Evolutionary conservation across 2,888 invertebrate species (phyloP), one percentile per base, ranked within the genome.

Genomic region (Coenonympha glycerion): DNA sequence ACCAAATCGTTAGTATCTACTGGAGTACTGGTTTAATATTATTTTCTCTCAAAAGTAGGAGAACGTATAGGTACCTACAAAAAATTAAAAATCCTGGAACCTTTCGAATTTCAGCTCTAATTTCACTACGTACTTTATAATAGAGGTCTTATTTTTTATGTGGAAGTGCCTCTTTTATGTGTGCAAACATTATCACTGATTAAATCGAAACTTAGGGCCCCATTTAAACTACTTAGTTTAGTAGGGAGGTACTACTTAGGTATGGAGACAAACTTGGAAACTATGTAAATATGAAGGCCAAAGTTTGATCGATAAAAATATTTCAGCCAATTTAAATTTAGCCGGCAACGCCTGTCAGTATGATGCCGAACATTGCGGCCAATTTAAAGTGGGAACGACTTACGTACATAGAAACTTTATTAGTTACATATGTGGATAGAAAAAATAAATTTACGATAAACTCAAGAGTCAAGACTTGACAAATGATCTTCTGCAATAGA

Each of bases 261-360:
- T n/a, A n/a, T n/a, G n/a, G n/a, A n/a, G n/a, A 9, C 13, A 39
- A 24, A 24, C 19, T 16, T 40, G 31, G 28, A 15, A 36, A 22
- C 31, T 28, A 40, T n/a, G n/a, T n/a, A n/a, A n/a, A n/a, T n/a
- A n/a, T 34, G 46, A 53, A 49, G 49, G 41, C 8, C 41, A 37
- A 39, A 39, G 22, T 36, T 31, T 26, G 26, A 39, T 9, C 22
- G 16, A 31, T 31, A 24, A 3, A 39, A 28, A 41, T 45, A 51
- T 51, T 51, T 45, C 40, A 48, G 48, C 13, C 19, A 41, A 22
- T 41, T 54, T 48, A 48, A 45, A 51, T 44, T 47, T 53, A 48
- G 40, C 28, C 11, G 15, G 37, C 36, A 31, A 19, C 41, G 40
- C 34, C 34, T 44, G 19, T 11, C 6, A 6, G 6, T 24, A 24